Conservation (phyloP, 2,888 invertebrate species). For the Nomada hirtipes region DNA sequence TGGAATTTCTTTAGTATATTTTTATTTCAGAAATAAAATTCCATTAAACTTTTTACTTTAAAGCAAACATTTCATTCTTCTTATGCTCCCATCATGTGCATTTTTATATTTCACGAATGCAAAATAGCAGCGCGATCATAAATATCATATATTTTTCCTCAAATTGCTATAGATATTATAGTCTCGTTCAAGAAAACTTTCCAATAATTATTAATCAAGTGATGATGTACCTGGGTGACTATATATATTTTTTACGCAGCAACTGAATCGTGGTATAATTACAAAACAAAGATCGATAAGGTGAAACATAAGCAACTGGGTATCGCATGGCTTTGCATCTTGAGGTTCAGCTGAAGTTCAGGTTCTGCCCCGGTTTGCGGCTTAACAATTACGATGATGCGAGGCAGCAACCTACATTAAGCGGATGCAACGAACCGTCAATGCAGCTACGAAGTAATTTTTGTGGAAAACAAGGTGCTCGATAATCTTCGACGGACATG, state of each 20-base stretch:
- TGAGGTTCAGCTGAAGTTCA: constrained; percentile 50
- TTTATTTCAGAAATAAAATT: too few relatives aligned
- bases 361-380: constrained; percentile 72
- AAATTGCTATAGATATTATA: neutral
- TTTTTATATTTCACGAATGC: too few relatives aligned
- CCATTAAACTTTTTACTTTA: too few relatives aligned
- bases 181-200: neutral
- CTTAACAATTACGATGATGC: constrained; percentile 71
- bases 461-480: constrained; percentile 37
- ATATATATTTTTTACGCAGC: neutral
- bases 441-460: constrained; percentile 33
- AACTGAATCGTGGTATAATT: neutral
- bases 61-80: too few relatives aligned
- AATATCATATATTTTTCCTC: too few relatives aligned
- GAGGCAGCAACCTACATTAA: constrained; percentile 73
- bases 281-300: neutral
- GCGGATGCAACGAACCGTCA: constrained; percentile 68
- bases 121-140: too few relatives aligned
- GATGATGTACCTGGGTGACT: neutral
- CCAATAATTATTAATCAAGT: neutral
- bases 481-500: constrained; percentile 44
- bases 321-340: constrained; percentile 37
- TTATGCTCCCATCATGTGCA: too few relatives aligned
- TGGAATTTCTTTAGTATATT: too few relatives aligned
- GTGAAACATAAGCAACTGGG: neutral